These are phyloP conservation scores for Zygogramma bicolorata DNA, from an alignment of 2,888 invertebrate species.

Conservation along the genomic window DNA sequence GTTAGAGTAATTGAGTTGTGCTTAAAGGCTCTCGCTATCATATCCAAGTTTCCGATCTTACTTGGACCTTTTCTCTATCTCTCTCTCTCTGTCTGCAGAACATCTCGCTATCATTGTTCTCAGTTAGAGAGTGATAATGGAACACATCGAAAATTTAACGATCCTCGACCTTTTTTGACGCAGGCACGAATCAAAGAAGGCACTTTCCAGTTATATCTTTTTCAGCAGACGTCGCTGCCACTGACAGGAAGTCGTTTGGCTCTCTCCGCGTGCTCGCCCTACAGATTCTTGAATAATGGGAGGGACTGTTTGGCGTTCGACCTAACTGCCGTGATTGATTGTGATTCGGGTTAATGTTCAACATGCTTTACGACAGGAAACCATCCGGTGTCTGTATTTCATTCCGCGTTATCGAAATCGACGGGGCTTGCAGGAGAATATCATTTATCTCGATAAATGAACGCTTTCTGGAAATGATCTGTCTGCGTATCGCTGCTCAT, in stretches of 20 bases:
- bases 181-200: background rate
- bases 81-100: no score
- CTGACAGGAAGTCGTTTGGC: background rate
- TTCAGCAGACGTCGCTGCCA: background rate
- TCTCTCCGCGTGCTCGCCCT: background rate
- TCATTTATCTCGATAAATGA: background rate
- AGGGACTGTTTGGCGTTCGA: constrained; percentile 9
- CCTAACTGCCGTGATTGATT: constrained; percentile 10
- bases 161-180: no score
- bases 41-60: no score
- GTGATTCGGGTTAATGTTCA: constrained; percentile 2
- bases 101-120: no score
- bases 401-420: background rate
- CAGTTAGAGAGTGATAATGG: no score
- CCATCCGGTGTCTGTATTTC: background rate
- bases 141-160: no score
- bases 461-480: no score
- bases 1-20: no score
- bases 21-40: no score
- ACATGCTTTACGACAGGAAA: constrained; percentile 3
- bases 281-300: constrained; percentile 7
- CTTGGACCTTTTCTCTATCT: no score
- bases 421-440: background rate
- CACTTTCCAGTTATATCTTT: background rate
- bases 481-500: no score